phyloP scores from a whole-genome alignment of 2,113 vertebrate genomes.

The Eulacestoma nigropectus region DNA sequence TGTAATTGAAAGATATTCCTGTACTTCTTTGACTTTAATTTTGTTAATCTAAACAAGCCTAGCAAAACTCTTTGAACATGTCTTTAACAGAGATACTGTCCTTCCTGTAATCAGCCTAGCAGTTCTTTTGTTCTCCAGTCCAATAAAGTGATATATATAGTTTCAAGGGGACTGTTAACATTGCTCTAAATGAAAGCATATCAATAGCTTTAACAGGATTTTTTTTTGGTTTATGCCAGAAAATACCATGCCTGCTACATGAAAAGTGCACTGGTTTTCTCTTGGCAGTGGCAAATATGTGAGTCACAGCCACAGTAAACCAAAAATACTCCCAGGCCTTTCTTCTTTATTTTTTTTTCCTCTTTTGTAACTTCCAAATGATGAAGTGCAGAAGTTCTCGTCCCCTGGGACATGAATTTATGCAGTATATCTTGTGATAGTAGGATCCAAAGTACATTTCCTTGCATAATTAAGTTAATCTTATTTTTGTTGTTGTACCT shows the following conservation, averaged over 20 bases:
- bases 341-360: not conserved
- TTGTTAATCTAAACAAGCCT: not conserved
- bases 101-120: not conserved
- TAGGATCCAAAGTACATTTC: not conserved
- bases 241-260: not conserved
- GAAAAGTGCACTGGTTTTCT: not conserved
- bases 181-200: not conserved
- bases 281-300: not conserved
- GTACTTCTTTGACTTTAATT: not conserved
- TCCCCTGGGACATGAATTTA: not conserved
- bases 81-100: not conserved
- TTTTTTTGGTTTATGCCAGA: not conserved
- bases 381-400: not conserved
- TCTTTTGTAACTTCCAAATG: not conserved
- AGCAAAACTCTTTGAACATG: not conserved
- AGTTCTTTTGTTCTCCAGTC: not conserved
- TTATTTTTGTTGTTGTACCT: not conserved
- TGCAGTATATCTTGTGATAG: not conserved
- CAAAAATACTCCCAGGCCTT: not conserved
- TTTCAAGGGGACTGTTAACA: not conserved
- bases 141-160: not conserved
- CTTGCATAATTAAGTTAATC: not conserved
- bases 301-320: not conserved
- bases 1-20: not conserved
- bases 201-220: not conserved